Evolutionary conservation across 2,113 vertebrate species (phyloP).

Genomic region (Ahaetulla prasina): DNA sequence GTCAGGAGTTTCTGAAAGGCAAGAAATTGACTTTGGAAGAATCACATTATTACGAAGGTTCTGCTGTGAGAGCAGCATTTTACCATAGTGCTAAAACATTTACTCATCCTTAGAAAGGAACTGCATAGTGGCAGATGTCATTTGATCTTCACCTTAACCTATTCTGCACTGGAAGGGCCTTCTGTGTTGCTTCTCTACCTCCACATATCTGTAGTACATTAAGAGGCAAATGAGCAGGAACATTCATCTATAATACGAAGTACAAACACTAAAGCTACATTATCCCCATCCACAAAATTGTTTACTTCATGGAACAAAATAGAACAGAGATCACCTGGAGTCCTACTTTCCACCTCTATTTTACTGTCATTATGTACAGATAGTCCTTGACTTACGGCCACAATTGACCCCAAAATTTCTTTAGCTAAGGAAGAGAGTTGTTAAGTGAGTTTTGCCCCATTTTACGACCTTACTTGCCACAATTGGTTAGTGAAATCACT

Average conservation of each 20-base stretch:
- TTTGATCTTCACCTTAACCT: slow-evolving; percentile 49
- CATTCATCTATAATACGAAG: slow-evolving; percentile 37
- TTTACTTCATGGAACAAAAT: background rate
- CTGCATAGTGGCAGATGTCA: slow-evolving; percentile 15
- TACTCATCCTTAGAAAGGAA: slow-evolving; percentile 42
- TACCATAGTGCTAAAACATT: slow-evolving; percentile 23
- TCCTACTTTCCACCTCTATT: background rate
- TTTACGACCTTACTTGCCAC: too few species aligned
- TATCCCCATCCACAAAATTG: background rate
- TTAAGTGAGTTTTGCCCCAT: too few species aligned
- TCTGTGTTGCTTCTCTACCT: slow-evolving; percentile 2
- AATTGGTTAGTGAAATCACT: too few species aligned
- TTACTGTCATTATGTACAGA: background rate
- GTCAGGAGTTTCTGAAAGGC: slow-evolving; percentile 28
- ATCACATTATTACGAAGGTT: slow-evolving; percentile 42
- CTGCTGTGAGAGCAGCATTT: slow-evolving; percentile 27
- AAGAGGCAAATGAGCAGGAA: slow-evolving; percentile 38
- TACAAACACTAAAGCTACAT: slow-evolving; percentile 31
- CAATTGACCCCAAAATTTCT: too few species aligned
- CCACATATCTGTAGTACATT: slow-evolving; percentile 2
- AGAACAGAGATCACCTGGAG: background rate
- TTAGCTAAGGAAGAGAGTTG: too few species aligned
- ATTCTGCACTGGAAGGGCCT: slow-evolving; percentile 14
- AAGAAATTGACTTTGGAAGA: slow-evolving; percentile 27
- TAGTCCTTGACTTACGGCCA: too few species aligned